Evolutionary conservation across 2,888 invertebrate genomes (phyloP).

Genomic region (Augiades crinisus): DNA sequence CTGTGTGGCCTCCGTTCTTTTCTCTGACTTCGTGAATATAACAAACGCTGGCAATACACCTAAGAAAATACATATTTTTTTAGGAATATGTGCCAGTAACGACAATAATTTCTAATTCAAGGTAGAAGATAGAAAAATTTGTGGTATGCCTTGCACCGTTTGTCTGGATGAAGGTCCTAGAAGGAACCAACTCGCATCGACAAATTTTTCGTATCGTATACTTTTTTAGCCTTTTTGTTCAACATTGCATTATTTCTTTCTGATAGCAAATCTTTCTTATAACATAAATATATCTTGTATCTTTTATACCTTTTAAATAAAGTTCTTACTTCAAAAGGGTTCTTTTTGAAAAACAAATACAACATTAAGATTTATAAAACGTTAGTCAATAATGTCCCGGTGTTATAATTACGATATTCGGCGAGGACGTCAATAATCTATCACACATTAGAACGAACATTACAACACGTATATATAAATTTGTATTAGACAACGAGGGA

Average conservation of each 20-base stretch:
- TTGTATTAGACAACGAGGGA: slow-evolving; percentile 27
- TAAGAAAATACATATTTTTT: background rate
- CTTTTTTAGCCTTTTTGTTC: slow-evolving; percentile 5
- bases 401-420: background rate
- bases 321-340: too few relatives aligned
- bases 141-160: background rate
- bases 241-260: background rate
- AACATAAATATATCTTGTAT: background rate
- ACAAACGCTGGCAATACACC: background rate
- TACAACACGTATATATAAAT: slow-evolving; percentile 2
- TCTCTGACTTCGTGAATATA: too few relatives aligned
- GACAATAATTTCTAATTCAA: background rate
- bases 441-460: background rate
- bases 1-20: too few relatives aligned
- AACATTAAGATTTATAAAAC: too few relatives aligned
- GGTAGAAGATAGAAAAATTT: background rate
- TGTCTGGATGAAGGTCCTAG: too few relatives aligned
- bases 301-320: too few relatives aligned
- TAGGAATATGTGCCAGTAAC: background rate
- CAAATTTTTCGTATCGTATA: background rate
- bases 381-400: too few relatives aligned
- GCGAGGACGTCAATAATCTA: slow-evolving; percentile 5
- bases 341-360: too few relatives aligned
- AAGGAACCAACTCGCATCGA: too few relatives aligned
- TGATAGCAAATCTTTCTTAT: background rate